Evolutionary conservation across 1,140 invertebrate genomes (phyloP), one percentile per base, ranked within the genome.

Genomic region (Penaeus japonicus): DNA sequence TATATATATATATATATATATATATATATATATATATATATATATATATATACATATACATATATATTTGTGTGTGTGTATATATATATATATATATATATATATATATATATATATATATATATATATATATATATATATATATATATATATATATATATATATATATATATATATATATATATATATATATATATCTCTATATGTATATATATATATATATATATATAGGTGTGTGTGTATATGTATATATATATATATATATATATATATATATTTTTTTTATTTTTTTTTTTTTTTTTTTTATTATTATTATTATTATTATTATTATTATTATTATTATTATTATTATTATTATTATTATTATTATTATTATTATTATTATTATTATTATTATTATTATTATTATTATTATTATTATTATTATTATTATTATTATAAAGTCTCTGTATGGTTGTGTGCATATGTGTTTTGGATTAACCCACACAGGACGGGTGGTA

Each of bases 141-240:
- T 82, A 82, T 82, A 82, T 82, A 82, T 82, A 82, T 82, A 82
- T 82, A 82, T 82, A 57, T 82, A 57, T 82, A 57, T 77, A 77
- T 77, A 77, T 77, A 77, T 77, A 77, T 77, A 77, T 77, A 77
- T 77, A 77, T 77, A 77, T 77, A 77, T 77, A 77, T 77, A 77
- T 77, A 77, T 77, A 77, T 77, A 77, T 77, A 77, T 77, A 82
- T 55, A 82, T 82, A 47, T 80, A 22, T 27, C 2, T 1, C 3
- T 80, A 80, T 47, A 80, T 54, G 54, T n/a, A 80, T 20, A 22
- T 18, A 47, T 54, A 47, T 27, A 32, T 80, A 32, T 39, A 39
- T 39, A 39, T 39, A 39, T 39, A 7, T 39, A 39, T 39, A 39
- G 2, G 7, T 39, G 7, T 39, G 7, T 39, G 7, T 39, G 35